Evolutionary conservation across 2,797 vertebrate genomes (phyloP).

Genomic region (Lophius americanus): DNA sequence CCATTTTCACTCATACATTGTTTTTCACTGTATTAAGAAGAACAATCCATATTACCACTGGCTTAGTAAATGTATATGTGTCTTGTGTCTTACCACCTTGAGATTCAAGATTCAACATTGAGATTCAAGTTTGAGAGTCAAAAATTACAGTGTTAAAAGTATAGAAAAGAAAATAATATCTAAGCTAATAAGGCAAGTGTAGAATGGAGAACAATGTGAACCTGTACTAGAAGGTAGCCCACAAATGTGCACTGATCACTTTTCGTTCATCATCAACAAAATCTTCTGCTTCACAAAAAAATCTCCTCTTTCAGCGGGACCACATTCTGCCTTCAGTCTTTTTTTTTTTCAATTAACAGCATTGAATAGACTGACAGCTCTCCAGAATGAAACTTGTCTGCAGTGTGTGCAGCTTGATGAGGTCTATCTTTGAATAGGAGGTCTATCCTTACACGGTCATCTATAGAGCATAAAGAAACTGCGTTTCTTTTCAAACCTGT

Average conservation of each 20-base stretch:
- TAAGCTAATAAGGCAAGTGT: too few species aligned
- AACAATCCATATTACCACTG: too few species aligned
- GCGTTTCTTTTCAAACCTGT: constrained; percentile 29
- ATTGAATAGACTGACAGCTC: constrained; percentile 30
- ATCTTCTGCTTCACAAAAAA: constrained; percentile 11
- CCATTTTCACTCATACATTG: too few species aligned
- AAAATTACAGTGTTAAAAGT: too few species aligned
- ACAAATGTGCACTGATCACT: too few species aligned
- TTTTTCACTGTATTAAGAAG: too few species aligned
- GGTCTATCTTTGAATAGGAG: constrained; percentile 23
- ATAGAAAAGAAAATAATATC: too few species aligned
- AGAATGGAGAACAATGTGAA: not conserved
- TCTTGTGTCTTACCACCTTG: too few species aligned
- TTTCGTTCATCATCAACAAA: constrained; percentile 1
- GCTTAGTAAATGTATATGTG: too few species aligned
- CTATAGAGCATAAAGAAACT: constrained; percentile 34
- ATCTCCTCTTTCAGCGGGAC: constrained; percentile 2
- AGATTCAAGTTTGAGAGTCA: too few species aligned
- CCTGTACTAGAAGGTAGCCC: not conserved
- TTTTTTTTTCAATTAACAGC: constrained; percentile 51
- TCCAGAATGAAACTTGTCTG: constrained; percentile 37
- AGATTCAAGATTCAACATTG: too few species aligned
- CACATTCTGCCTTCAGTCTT: constrained; percentile 24
- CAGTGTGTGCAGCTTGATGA: constrained; percentile 17
- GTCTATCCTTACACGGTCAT: constrained; percentile 20